A percentile compares a stretch with the other conserved stretches of the same genome.
These are phyloP conservation scores for Ochropacha duplaris DNA, from an alignment of 2,888 invertebrate genomes.

Conservation along the genomic window DNA sequence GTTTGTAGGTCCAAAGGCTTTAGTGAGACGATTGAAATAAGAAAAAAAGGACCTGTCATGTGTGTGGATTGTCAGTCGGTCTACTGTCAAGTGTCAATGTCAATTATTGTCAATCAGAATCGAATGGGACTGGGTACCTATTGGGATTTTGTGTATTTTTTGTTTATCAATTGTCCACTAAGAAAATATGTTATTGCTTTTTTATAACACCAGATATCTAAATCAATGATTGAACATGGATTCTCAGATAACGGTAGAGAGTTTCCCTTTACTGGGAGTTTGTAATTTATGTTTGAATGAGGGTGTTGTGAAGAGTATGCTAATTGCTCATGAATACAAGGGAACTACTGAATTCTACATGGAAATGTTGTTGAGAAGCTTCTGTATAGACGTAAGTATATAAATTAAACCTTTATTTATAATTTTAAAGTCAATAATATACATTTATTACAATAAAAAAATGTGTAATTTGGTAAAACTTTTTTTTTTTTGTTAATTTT, in stretches of 20 bases:
- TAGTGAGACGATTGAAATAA: no score
- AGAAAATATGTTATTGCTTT: background rate
- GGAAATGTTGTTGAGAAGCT: slow-evolving; percentile 68
- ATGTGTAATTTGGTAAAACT: no score
- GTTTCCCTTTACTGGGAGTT: slow-evolving; percentile 62
- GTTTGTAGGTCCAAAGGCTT: no score
- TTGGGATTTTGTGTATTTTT: background rate
- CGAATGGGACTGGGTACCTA: background rate
- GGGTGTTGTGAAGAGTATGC: slow-evolving; percentile 71
- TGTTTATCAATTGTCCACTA: background rate
- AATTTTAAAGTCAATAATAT: no score
- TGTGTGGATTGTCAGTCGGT: no score
- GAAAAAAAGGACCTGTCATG: no score
- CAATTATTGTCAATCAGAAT: background rate
- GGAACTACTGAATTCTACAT: slow-evolving; percentile 53
- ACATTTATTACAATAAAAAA: no score
- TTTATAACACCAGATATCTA: background rate
- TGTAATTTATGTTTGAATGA: slow-evolving; percentile 72
- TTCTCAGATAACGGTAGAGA: slow-evolving; percentile 65
- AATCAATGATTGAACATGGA: slow-evolving; percentile 43
- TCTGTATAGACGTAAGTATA: slow-evolving; percentile 69
- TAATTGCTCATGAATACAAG: slow-evolving; percentile 46
- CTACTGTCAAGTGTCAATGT: no score
- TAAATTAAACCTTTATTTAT: background rate
- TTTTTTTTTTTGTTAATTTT: background rate